These are phyloP conservation scores for Rhodophaea formosa DNA, from an alignment of 2,888 invertebrate species.

Conservation along the genomic window DNA sequence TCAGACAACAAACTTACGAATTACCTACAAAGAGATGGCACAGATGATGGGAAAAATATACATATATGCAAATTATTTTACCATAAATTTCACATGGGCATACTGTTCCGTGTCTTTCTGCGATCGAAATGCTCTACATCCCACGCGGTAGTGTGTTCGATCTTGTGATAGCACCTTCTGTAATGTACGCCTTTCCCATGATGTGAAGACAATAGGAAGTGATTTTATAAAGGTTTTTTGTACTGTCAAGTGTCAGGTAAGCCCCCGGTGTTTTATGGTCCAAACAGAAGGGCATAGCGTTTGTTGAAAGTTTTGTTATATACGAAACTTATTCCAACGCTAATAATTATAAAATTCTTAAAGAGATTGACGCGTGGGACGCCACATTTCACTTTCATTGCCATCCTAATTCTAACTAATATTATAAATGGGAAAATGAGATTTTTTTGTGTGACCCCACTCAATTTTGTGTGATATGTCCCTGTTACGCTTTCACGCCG, in stretches of 20 bases:
- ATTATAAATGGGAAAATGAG: too few species aligned
- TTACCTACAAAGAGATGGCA: too few species aligned
- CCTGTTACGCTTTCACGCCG: too few species aligned
- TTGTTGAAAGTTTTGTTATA: not conserved
- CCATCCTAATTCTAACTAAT: too few species aligned
- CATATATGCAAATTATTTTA: not conserved
- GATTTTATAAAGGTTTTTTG: constrained; percentile 43
- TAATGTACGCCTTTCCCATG: constrained; percentile 29
- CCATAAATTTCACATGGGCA: constrained; percentile 4
- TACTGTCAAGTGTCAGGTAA: constrained; percentile 32
- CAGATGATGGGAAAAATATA: not conserved
- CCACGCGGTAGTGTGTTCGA: constrained; percentile 11
- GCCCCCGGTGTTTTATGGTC: constrained; percentile 33
- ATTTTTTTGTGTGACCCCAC: too few species aligned
- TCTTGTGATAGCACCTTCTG: not conserved
- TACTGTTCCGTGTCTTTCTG: not conserved
- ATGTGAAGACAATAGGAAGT: constrained; percentile 39
- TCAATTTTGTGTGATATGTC: too few species aligned
- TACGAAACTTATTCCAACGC: too few species aligned
- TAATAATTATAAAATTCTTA: too few species aligned
- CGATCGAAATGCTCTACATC: constrained; percentile 6
- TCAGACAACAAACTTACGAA: too few species aligned
- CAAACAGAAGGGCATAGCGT: constrained; percentile 18
- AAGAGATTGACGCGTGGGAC: too few species aligned
- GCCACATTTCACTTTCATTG: too few species aligned